Evolutionary conservation across 2,888 invertebrate species (phyloP), one percentile per base, ranked within the genome.

Genomic region (Bhutanitis thaidina): DNA sequence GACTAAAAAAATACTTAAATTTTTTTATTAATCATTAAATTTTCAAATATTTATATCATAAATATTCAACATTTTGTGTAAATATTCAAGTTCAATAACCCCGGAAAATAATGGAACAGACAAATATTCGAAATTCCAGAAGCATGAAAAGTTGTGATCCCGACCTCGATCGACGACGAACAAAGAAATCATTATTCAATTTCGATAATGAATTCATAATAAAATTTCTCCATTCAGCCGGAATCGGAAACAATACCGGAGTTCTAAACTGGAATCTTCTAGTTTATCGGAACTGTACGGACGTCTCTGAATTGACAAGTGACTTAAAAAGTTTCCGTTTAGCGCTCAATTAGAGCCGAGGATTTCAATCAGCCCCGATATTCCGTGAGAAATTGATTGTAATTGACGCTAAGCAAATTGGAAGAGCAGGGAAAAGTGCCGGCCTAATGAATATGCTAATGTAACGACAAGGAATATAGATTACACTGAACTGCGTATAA

Each of bases 311-410:
- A 63, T 56, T 56, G 58, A 61, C 59, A 61, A 64, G 56, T 54
- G 61, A 58, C 60, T 62, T 59, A 58, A 63, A 57, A 65, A 67
- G 63, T 67, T 64, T 59, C 57, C 59, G 59, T 59, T 65, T 59
- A 65, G 58, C 63, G 58, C 58, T 56, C 62, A 61, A 65, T 67
- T 67, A 65, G 57, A 54, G 47, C 36, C 43, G 51, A 52, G 55
- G 46, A 56, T 51, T 47, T 41, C 47, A 48, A 49, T 52, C 49
- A 57, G 54, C 49, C 55, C 59, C 60, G 47, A 59, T 59, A 59
- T 59, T 61, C 58, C 55, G 57, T 43, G 52, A 50, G 53, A 61
- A 64, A 63, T 65, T 61, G 65, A 65, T 62, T 64, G 63, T 64
- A 65, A 66, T 65, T 62, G 63, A 64, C 59, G 59, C 58, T 49